A percentile compares a stretch with the other conserved stretches of the same genome.
phyloP scores from a whole-genome alignment of 2,113 vertebrate species.

The Motacilla alba region DNA sequence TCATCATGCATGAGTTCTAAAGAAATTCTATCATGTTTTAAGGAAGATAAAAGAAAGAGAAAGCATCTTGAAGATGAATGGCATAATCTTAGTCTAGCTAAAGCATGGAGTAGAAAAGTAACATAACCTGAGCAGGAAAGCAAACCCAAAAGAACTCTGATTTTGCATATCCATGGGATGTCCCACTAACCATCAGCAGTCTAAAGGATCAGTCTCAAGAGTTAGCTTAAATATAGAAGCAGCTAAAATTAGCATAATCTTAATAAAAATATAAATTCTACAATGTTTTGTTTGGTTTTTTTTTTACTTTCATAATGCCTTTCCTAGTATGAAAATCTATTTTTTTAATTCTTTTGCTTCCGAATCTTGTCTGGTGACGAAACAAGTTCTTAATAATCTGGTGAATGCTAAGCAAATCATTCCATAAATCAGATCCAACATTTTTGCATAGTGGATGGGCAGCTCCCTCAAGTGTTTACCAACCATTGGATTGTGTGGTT shows the following conservation, averaged over 20 bases:
- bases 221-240: neutral
- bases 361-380: neutral
- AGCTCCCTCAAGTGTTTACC: slow-evolving; percentile 37
- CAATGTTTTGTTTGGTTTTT: neutral
- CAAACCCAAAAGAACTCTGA: neutral
- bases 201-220: neutral
- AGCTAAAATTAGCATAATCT: neutral
- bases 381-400: neutral
- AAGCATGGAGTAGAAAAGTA: neutral
- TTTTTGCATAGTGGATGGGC: neutral
- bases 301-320: neutral
- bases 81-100: neutral
- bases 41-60: neutral
- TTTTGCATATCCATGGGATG: neutral
- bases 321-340: neutral
- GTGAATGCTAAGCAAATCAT: neutral
- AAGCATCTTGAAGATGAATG: neutral
- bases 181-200: neutral
- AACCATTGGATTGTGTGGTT: neutral
- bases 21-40: neutral
- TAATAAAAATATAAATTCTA: neutral
- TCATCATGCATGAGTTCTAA: neutral
- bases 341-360: neutral
- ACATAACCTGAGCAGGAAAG: neutral
- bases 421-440: neutral